Base-by-base conservation (phyloP, 2,888 invertebrate genomes). In the Diarsia dahlii region DNA sequence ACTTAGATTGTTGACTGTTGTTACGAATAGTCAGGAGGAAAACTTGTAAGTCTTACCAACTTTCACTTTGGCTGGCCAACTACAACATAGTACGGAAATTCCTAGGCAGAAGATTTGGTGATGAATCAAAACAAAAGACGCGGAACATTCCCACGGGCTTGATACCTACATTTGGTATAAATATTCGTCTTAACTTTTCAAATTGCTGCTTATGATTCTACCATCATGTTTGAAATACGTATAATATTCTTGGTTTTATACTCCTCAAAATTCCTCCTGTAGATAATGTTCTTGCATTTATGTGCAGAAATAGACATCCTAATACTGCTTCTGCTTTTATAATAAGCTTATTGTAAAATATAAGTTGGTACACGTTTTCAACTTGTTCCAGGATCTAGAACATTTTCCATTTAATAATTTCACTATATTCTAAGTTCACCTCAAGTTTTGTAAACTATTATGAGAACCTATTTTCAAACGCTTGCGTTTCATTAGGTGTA, bases 181-280 rank as follows among this genome's bases (percentile, higher is more conserved):
- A 69, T 23, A 23, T 71, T 64, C 64, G n/a, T 50, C 8, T 48
- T 50, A 71, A 18, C 48, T 18, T 39, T 34, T 48, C n/a, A 39
- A 4, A 3, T 8, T 2, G n/a, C 12, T n/a, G n/a, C 46, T 34
- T 18, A 64, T 39, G 18, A 50, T 71, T n/a, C 28, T 46, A 12
- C 60, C 5, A n/a, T 39, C 8, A 39, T 39, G 39, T 39, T 39
- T 8, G 2, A 10, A 50, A 48, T 6, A 63, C 23, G 23, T 48
- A 13, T 50, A 48, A 39, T 23, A 10, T 12, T 70, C 34, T 23
- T 12, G 39, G 18, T 50, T 34, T 46, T 39, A 50, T 6, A 18
- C 0, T 6, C 39, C 6, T 6, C 8, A 6, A 39, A 39, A 48
- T 3, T 48, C 48, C 4, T 48, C 13, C 48, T 48, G 48, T 48